Conservation (phyloP, 2,113 vertebrate genomes). For the Anoplopoma fimbria region DNA sequence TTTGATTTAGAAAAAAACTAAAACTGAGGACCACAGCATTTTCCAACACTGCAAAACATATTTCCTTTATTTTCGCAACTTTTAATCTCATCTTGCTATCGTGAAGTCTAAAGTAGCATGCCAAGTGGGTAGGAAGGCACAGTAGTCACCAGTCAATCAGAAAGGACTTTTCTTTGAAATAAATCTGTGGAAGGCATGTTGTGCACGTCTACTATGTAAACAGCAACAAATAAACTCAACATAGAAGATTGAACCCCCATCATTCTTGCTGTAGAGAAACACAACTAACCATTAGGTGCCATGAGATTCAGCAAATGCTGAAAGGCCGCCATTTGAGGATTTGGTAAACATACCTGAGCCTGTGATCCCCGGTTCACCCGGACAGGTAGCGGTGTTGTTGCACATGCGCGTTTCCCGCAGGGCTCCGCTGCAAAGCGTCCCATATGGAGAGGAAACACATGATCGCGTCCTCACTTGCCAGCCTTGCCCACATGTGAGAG, state of each 20-base stretch:
- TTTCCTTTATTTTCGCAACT: not conserved
- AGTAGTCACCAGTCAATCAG: not conserved
- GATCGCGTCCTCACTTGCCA: conserved; percentile 97
- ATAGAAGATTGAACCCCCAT: not conserved
- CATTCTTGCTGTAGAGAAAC: not conserved
- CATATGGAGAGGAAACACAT: conserved; percentile 97
- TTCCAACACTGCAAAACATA: not conserved
- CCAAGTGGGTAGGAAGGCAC: not conserved
- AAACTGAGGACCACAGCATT: not conserved
- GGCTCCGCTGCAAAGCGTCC: conserved; percentile 96
- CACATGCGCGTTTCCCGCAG: conserved; percentile 95
- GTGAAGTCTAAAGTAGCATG: not conserved
- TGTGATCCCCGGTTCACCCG: conserved; percentile 85
- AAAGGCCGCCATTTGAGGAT: not conserved
- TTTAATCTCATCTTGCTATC: not conserved
- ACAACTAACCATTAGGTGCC: not conserved
- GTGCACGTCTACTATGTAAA: not conserved
- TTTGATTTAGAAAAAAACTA: not conserved
- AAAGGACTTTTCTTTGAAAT: not conserved
- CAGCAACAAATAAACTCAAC: not conserved
- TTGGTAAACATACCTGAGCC: conserved; percentile 74
- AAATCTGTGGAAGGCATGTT: not conserved
- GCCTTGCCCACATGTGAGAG: conserved; percentile 96
- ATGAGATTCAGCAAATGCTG: not conserved
- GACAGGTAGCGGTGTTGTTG: conserved; percentile 96